Percentiles rank a stretch among this genome's conserved stretches.
Conservation (phyloP, 2,113 vertebrate species). For the Glaucidium brasilianum region DNA sequence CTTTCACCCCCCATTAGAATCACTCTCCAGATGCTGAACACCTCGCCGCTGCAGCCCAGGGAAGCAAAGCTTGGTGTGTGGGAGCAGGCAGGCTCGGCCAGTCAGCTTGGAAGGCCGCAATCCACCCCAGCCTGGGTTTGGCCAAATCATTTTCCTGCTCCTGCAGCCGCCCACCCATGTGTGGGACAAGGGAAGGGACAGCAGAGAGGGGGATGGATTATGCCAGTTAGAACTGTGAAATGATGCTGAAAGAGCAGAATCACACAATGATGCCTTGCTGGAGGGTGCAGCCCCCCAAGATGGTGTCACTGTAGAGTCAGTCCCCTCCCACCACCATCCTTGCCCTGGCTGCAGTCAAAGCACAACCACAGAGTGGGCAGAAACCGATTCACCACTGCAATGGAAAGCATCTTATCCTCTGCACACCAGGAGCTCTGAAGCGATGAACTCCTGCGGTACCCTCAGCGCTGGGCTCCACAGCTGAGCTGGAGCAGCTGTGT, state of each 20-base stretch:
- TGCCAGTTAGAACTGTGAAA: neutral
- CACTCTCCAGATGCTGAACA: neutral
- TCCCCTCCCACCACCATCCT: neutral
- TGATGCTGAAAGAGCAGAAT: neutral
- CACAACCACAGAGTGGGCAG: too few relatives aligned
- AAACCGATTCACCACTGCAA: accelerated
- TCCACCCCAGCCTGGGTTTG: neutral
- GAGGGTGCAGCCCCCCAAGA: neutral
- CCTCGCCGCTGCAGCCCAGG: neutral
- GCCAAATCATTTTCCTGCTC: neutral
- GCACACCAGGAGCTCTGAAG: neutral
- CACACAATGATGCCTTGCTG: neutral
- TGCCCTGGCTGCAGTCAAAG: neutral
- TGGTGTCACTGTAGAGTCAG: neutral
- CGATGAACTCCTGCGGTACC: accelerated
- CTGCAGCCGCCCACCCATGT: neutral
- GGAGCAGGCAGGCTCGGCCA: accelerated
- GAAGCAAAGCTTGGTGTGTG: accelerated
- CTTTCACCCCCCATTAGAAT: neutral
- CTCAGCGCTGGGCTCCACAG: neutral
- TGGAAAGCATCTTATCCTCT: neutral
- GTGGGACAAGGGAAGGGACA: neutral
- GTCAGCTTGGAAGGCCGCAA: neutral
- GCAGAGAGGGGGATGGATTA: neutral
- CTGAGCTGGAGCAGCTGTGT: neutral